Base-by-base conservation (phyloP, 2,113 vertebrate species). In the Gasterosteus aculeatus region DNA sequence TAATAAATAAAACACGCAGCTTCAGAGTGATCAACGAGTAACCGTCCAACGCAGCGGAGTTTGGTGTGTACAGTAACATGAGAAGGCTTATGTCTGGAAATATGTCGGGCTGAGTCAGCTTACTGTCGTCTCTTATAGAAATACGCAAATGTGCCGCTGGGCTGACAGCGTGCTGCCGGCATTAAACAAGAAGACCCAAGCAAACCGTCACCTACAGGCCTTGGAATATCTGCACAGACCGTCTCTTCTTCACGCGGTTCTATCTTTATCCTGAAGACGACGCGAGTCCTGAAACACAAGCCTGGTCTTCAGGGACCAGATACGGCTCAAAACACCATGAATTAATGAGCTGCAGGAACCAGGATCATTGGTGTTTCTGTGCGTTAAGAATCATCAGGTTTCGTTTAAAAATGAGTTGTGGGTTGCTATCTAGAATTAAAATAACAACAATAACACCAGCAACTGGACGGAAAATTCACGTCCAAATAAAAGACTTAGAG, bases 91-190 rank as follows among this genome's bases (percentile, higher is more conserved):
- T 29, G 54, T 57, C 60, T 75, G 41, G 72, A 41, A 54, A 26
- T n/a, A 35, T 19, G 70, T 65, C 65, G 29, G 1, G 26, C 18
- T 60, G 61, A 82, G 39, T 72, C 39, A 66, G 42, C 68, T 74
- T 33, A 66, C 65, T 59, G 75, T 83, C 68, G 60, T n/a, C 39
- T 7, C 57, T 72, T 15, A 44, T 9, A 44, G 56, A 70, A 72
- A 74, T 63, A 81, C 72, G 75, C 70, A 72, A 87, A 81, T 53
- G 6, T 4, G 3, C 44, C 41, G 22, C 22, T 22, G 57, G 54
- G 15, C 42, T 35, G 53, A 72, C 38, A 44, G 11, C 3, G n/a
- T 68, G 69, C 59, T 7, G 22, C 63, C 60, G 39, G 42, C n/a
- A 54, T 29, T 42, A 44, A 44, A 69, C 19, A 15, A 47, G 18